Evolutionary conservation across 2,113 vertebrate species (phyloP), one percentile per base, ranked within the genome.

Genomic region (Caracal caracal): DNA sequence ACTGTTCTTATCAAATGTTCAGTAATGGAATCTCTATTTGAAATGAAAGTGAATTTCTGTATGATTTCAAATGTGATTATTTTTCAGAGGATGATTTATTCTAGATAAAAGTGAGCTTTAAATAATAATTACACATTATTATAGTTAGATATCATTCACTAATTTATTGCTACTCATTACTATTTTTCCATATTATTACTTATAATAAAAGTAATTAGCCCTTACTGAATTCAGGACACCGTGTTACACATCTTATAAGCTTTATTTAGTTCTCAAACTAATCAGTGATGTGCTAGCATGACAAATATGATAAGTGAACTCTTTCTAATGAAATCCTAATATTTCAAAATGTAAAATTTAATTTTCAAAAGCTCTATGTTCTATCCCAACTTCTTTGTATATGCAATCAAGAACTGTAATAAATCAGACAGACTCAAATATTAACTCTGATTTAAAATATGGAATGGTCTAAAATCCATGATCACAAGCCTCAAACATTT

Each of bases 221-320:
- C 3, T 75, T 56, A 51, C 59, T 53, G 5, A 94, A 49, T 53
- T 43, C 9, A 0, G 53, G 8, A 19, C 2, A 63, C 20, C 40
- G 26, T 93, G 30, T 59, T 56, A 73, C 9, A 78, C 0, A 63
- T 40, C 12, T 40, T 83, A 90, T 11, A 30, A 35, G 8, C 10
- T 65, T 90, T 92, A 76, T 26, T 89, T 68, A 71, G 63, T 76
- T 91, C 33, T 95, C 30, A 88, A 51, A 91, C 3, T 68, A 75
- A 53, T 47, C 56, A 88, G 4, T 80, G 11, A 76, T 75, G 20
- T 49, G 49, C 8, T 95, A 76, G n/a, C 7, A 76, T 40, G 15
- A 93, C 26, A 78, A 81, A 87, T 80, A 53, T 26, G 2, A 26
- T 47, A 28, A 43, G 59, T 43, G 6, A 53, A 89, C 66, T n/a